Conservation (phyloP, 2,113 vertebrate genomes). For the Phoenicopterus ruber region DNA sequence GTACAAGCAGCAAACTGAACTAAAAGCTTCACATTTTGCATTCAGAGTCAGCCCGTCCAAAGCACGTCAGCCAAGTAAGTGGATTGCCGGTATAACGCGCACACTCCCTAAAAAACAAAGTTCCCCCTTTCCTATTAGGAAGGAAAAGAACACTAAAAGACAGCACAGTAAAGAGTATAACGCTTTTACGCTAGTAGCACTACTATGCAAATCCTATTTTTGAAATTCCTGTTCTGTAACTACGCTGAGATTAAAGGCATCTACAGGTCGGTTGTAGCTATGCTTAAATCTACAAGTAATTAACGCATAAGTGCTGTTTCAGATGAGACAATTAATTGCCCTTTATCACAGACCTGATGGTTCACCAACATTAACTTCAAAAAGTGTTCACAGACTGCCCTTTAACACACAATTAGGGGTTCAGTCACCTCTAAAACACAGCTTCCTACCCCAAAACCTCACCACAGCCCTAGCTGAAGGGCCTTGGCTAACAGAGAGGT, state of each 20-base stretch:
- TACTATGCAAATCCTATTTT: background rate
- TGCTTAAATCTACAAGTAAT: background rate
- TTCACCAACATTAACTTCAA: background rate
- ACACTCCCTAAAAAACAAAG: background rate
- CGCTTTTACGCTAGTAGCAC: background rate
- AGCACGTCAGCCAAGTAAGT: background rate
- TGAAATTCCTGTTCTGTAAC: background rate
- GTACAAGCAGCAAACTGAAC: constrained; percentile 14
- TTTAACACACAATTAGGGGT: background rate
- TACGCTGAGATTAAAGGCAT: background rate
- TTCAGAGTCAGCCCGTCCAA: background rate
- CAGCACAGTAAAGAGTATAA: background rate
- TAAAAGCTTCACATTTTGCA: constrained; percentile 21
- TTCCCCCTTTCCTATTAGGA: background rate
- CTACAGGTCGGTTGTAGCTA: background rate
- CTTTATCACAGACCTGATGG: background rate
- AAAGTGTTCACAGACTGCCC: background rate
- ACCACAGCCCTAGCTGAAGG: background rate
- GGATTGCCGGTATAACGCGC: background rate
- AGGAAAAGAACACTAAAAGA: background rate
- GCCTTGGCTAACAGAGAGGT: background rate
- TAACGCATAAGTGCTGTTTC: background rate
- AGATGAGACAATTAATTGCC: background rate
- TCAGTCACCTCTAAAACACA: background rate
- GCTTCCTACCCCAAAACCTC: background rate